These are phyloP conservation scores for Miniopterus natalensis DNA, from an alignment of 2,113 vertebrate genomes.

Conservation along the genomic window DNA sequence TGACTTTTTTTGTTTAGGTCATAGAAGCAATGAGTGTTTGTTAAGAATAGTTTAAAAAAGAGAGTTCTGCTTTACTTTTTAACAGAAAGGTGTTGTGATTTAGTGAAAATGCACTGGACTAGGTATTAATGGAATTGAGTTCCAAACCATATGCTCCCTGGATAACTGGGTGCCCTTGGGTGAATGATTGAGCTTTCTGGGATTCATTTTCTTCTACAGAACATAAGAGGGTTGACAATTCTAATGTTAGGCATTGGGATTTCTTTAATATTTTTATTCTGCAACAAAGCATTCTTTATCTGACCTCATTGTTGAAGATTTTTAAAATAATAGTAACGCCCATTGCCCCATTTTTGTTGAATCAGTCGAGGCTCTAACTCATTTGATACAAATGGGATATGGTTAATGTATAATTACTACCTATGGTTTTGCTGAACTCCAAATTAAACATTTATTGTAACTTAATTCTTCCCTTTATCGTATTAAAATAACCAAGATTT, in stretches of 20 bases:
- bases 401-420: not conserved
- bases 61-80: not conserved
- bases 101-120: not conserved
- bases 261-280: constrained; percentile 46
- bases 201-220: not conserved
- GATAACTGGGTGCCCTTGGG: not conserved
- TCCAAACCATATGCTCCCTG: not conserved
- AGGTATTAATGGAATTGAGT: not conserved
- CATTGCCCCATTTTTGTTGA: constrained; percentile 38
- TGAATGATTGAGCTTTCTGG: constrained; percentile 1
- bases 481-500: constrained; percentile 50
- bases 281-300: not conserved
- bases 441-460: not conserved
- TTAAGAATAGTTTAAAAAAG: constrained; percentile 35
- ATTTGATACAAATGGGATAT: not conserved
- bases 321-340: not conserved
- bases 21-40: not conserved
- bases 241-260: not conserved
- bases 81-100: not conserved
- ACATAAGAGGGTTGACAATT: not conserved
- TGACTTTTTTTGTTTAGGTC: not conserved
- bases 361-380: not conserved
- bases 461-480: not conserved
- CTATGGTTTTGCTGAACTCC: constrained; percentile 40
- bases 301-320: not conserved